phyloP scores from a whole-genome alignment of 2,113 vertebrate species.

The Agapornis roseicollis region DNA sequence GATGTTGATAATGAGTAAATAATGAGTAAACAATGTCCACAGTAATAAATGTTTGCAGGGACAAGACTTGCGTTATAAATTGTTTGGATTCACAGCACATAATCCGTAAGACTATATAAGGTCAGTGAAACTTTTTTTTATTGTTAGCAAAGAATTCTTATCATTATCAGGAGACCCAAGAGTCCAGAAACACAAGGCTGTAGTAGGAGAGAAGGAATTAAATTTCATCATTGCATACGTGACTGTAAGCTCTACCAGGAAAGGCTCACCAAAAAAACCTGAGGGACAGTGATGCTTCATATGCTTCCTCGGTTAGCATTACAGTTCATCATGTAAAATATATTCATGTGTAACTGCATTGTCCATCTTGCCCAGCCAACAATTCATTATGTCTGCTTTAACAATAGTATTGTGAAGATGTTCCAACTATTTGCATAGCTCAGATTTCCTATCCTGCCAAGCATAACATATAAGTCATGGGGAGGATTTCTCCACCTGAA shows the following conservation, averaged over 20 bases:
- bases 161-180: not conserved
- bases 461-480: not conserved
- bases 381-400: not conserved
- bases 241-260: not conserved
- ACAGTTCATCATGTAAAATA: not conserved
- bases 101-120: not conserved
- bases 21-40: not conserved
- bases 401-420: not conserved
- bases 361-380: not conserved
- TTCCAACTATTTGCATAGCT: not conserved
- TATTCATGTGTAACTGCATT: not conserved
- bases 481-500: not conserved
- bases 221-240: not conserved
- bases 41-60: not conserved
- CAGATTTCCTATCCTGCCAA: not conserved
- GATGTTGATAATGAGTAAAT: not conserved
- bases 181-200: not conserved
- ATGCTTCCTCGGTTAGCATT: not conserved
- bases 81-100: not conserved
- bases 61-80: not conserved
- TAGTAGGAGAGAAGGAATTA: not conserved
- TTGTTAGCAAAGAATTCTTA: not conserved
- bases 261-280: not conserved
- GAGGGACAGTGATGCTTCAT: not conserved
- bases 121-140: not conserved